A percentile compares a stretch with the other conserved stretches of the same genome.
Conservation (phyloP, 2,888 invertebrate genomes). For the Rapana venosa region DNA sequence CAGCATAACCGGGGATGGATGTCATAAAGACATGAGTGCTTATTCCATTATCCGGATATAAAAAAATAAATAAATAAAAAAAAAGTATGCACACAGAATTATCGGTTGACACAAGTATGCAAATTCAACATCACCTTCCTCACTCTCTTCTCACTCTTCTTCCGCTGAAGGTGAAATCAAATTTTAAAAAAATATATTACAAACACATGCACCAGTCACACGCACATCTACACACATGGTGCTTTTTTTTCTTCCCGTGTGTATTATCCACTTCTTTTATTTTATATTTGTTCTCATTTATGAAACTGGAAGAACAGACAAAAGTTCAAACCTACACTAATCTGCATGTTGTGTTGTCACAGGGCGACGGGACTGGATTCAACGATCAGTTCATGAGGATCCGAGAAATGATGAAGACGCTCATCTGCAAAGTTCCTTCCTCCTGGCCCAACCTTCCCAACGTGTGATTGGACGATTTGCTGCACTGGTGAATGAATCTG, state of each 20-base stretch:
- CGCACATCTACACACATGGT: not conserved
- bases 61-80: no score
- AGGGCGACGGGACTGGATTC: conserved; percentile 96
- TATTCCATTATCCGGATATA: no score
- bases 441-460: conserved; percentile 54
- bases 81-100: no score
- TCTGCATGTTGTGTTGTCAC: conserved; percentile 70
- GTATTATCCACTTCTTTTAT: not conserved
- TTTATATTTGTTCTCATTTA: not conserved
- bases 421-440: conserved; percentile 78
- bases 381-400: conserved; percentile 90
- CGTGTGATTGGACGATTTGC: not conserved
- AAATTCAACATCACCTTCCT: no score
- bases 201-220: not conserved
- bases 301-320: not conserved
- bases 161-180: no score
- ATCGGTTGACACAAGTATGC: no score
- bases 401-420: conserved; percentile 81
- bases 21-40: no score
- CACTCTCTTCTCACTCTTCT: no score
- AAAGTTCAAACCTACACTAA: not conserved
- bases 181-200: not conserved
- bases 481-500: not conserved
- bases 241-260: not conserved
- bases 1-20: no score